Conservation (phyloP, 2,888 invertebrate species). For the Thera britannica region DNA sequence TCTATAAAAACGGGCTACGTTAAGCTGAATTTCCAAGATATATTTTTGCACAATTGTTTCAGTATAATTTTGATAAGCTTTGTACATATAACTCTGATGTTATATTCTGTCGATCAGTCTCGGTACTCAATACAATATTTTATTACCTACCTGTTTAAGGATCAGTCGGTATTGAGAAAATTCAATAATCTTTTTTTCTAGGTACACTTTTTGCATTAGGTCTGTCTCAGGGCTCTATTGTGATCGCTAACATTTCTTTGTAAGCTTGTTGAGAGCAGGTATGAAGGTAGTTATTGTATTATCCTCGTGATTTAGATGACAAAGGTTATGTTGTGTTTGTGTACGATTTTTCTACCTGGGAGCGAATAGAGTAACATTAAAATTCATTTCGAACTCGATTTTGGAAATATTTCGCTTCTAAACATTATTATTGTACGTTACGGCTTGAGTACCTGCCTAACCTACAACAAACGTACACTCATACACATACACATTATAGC, state of each 20-base stretch:
- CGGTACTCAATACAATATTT: slow-evolving; percentile 6
- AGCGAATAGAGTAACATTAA: slow-evolving; percentile 10
- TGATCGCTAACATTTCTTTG: slow-evolving; percentile 20
- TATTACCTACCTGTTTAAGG: slow-evolving; percentile 14
- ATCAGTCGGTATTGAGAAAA: slow-evolving; percentile 18
- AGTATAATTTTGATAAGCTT: neutral
- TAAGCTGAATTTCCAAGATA: neutral
- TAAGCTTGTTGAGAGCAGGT: slow-evolving; percentile 27
- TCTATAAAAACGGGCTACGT: too few species aligned
- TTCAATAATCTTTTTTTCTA: slow-evolving; percentile 18
- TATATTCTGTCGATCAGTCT: neutral
- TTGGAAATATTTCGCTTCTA: neutral
- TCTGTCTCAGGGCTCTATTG: slow-evolving; percentile 19
- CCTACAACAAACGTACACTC: too few species aligned
- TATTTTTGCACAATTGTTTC: neutral
- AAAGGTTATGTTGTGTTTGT: slow-evolving; percentile 15
- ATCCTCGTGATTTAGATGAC: slow-evolving; percentile 20
- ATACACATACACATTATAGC: too few species aligned
- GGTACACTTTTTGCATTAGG: slow-evolving; percentile 8
- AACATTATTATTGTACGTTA: too few species aligned
- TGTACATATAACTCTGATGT: neutral
- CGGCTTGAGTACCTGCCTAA: too few species aligned
- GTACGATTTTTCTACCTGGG: slow-evolving; percentile 23
- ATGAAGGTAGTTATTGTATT: slow-evolving; percentile 3
- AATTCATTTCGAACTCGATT: slow-evolving; percentile 8